Percentiles rank a stretch among this genome's conserved stretches.
phyloP scores from a whole-genome alignment of 2,113 vertebrate species.

The Sylvilagus bachmani region DNA sequence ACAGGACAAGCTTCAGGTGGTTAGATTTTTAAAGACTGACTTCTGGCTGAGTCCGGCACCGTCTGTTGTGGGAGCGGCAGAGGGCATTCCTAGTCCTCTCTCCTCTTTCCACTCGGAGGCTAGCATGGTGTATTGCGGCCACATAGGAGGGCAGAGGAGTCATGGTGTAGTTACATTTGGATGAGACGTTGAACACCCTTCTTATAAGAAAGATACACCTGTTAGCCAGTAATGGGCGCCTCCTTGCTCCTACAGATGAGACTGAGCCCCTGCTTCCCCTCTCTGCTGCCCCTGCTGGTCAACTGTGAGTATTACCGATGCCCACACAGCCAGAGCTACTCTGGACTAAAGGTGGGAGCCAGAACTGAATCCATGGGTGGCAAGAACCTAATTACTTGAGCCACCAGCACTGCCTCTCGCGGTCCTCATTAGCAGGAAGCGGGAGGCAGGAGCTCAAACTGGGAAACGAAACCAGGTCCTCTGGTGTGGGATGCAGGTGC shows the following conservation, averaged over 20 bases:
- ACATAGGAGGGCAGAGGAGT: neutral
- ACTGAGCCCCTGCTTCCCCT: neutral
- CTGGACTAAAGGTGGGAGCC: too few species aligned
- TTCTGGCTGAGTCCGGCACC: neutral
- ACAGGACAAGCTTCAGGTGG: neutral
- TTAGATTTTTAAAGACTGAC: neutral
- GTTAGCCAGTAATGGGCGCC: too few species aligned
- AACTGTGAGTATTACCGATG: too few species aligned
- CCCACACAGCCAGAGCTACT: too few species aligned
- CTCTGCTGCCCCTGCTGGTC: neutral
- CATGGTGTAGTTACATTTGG: neutral
- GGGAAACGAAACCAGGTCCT: too few species aligned
- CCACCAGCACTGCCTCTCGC: too few species aligned
- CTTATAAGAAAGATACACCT: neutral
- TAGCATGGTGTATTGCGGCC: neutral
- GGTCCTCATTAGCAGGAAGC: too few species aligned
- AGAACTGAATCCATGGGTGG: too few species aligned
- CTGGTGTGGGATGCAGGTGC: too few species aligned
- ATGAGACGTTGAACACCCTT: neutral
- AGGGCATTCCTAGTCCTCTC: neutral
- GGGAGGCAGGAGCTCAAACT: too few species aligned
- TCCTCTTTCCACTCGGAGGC: neutral
- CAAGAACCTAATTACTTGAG: too few species aligned
- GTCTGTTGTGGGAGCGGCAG: neutral
- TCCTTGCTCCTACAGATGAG: accelerated